Base-by-base conservation (phyloP, 2,113 vertebrate species). In the Reinhardtius hippoglossoides region DNA sequence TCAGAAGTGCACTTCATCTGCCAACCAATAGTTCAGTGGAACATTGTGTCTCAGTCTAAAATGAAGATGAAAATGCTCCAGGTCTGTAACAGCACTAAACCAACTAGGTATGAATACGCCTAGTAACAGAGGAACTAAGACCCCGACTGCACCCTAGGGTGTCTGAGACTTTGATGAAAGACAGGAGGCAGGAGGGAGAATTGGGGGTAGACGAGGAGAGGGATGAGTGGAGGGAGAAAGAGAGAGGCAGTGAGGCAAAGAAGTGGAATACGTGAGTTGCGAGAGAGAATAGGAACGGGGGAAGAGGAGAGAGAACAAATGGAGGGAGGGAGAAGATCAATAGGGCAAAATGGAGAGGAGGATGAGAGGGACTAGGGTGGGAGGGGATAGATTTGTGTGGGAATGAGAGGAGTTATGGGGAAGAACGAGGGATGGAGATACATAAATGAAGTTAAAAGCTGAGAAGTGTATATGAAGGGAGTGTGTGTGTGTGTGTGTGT, bases 401-500 rank as follows among this genome's bases (percentile, higher is more conserved):
- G 70, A 73, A 61, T 23, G 60, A 80, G 42, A 74, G 50, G 60
- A 74, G 40, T 59, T 63, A 69, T 58, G 46, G 65, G 61, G 57
- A 71, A 52, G 68, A 63, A 50, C 7, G 24, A 82, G 40, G 48
- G 68, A 61, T 42, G 58, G 74, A 67, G 73, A 85, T 71, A 67
- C 78, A 89, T 80, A 73, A 76, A 74, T 27, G 40, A 70, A 87
- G 84, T 81, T n/a, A 83, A 82, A 87, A 76, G 68, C 9, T 2
- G 59, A 78, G 23, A 83, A 62, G 57, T 64, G 63, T 23, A 63
- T 74, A 46, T 63, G 66, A 65, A 58, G 46, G 74, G 42, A 70
- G 63, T 63, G 67, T 60, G 54, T 67, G 4, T 64, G 60, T 44
- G 46, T 42, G 74, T 61, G 54, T 59, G 31, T 16, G 64, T 27